Conservation (phyloP, 2,888 invertebrate species). For the Linnaemya tessellans region DNA sequence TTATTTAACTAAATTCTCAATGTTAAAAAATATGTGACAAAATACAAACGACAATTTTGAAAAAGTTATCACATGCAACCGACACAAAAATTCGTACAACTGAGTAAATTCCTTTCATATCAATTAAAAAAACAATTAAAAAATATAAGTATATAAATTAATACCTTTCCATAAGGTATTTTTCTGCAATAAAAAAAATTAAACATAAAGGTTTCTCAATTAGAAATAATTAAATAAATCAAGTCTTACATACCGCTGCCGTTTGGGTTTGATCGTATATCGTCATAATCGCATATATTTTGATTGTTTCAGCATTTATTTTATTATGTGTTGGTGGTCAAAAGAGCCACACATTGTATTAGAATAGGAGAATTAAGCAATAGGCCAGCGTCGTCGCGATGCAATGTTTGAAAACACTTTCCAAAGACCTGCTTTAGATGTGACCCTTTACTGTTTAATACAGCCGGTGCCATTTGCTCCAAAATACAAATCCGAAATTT, state of each 20-base stretch:
- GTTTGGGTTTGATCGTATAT: conserved; percentile 6
- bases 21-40: no score
- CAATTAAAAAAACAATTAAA: conserved; percentile 42
- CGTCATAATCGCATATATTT: conserved; percentile 22
- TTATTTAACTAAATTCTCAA: no score
- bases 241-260: conserved; percentile 61
- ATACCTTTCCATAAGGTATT: conserved; percentile 71
- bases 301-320: neutral
- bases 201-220: conserved; percentile 10
- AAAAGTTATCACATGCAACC: no score
- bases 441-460: conserved; percentile 66
- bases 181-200: conserved; percentile 61
- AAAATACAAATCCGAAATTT: conserved; percentile 72
- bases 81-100: no score
- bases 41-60: no score
- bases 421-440: conserved; percentile 67
- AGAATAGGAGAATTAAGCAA: conserved; percentile 65
- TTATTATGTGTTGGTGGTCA: conserved; percentile 51
- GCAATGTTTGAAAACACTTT: conserved; percentile 72
- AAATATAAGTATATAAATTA: conserved; percentile 55
- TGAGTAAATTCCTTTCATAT: neutral
- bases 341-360: conserved; percentile 67
- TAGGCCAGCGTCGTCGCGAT: conserved; percentile 61
- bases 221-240: conserved; percentile 7
- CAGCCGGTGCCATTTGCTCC: conserved; percentile 71